Base-by-base conservation (phyloP, 1,140 invertebrate species). In the Venturia canescens region DNA sequence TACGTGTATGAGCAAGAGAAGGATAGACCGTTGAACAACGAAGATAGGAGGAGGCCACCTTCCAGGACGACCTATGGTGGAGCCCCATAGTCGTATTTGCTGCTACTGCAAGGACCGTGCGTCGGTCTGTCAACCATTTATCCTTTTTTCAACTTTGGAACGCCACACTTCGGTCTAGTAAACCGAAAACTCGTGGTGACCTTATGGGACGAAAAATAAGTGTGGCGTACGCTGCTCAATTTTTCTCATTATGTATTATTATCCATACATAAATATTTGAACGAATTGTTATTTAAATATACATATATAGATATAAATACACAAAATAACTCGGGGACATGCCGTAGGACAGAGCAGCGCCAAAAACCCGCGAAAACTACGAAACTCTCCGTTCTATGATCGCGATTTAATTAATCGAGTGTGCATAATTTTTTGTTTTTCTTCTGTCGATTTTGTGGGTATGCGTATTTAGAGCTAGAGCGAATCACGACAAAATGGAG, bases 401-500 rank as follows among this genome's bases (percentile, higher is more conserved):
- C 26, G 66, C 29, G n/a, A 18, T 31, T 31, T 16, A 69, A 69
- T 69, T 44, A 18, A 38, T 4, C 15, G 26, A 13, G 48, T 23
- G 26, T 21, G 69, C 16, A 34, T 27, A 70, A 60, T 63, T 48
- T 60, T 57, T 48, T 44, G 50, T 63, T 63, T 63, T 63, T 63
- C n/a, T 26, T 63, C 7, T 63, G 3, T 63, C 21, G 3, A 23
- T n/a, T 88, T 86, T 84, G 78, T 86, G 80, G 80, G 83, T 78
- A 84, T 84, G 84, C 85, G 86, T 82, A 84, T 83, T 88, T 85
- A 85, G 85, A 87, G 88, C 82, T 89, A 89, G 86, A 88, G 87
- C 69, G 86, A 90, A 90, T 89, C 88, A 89, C 89, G 88, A 90
- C 89, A 90, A 90, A 90, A 90, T 90, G 89, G 89, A 87, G 87